These are phyloP conservation scores for Monochamus saltuarius DNA, from an alignment of 1,140 invertebrate species.

Conservation along the genomic window DNA sequence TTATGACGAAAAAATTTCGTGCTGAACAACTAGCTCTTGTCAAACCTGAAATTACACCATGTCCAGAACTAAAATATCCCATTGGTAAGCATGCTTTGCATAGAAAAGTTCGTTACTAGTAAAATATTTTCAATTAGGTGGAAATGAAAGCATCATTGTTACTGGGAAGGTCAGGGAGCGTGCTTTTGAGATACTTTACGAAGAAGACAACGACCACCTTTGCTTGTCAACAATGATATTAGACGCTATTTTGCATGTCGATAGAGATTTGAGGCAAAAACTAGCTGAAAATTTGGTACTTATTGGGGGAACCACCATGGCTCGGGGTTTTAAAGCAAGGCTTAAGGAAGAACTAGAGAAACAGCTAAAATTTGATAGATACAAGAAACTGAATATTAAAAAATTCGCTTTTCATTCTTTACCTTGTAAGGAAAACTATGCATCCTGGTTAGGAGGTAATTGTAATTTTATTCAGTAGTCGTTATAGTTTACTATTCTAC, in stretches of 20 bases:
- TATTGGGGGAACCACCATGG: conserved; percentile 80
- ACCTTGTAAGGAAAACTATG: conserved; percentile 82
- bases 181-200: conserved; percentile 81
- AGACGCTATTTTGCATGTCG: conserved; percentile 75
- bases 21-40: conserved; percentile 60
- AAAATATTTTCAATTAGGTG: conserved; percentile 43
- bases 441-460: conserved; percentile 79
- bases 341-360: conserved; percentile 72
- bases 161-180: conserved; percentile 74
- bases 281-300: conserved; percentile 82
- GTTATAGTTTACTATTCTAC: conserved; percentile 37
- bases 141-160: conserved; percentile 61
- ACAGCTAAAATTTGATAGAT: conserved; percentile 63
- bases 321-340: conserved; percentile 75
- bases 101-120: not conserved
- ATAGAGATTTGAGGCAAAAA: conserved; percentile 68
- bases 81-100: conserved; percentile 46
- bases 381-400: conserved; percentile 65
- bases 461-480: not conserved
- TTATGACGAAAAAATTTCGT: conserved; percentile 75
- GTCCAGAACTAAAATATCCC: conserved; percentile 71
- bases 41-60: conserved; percentile 52
- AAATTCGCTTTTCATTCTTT: conserved; percentile 76
- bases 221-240: conserved; percentile 82
- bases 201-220: conserved; percentile 80